Conservation (phyloP, 1,140 invertebrate genomes). For the Drosophila setifemur region DNA sequence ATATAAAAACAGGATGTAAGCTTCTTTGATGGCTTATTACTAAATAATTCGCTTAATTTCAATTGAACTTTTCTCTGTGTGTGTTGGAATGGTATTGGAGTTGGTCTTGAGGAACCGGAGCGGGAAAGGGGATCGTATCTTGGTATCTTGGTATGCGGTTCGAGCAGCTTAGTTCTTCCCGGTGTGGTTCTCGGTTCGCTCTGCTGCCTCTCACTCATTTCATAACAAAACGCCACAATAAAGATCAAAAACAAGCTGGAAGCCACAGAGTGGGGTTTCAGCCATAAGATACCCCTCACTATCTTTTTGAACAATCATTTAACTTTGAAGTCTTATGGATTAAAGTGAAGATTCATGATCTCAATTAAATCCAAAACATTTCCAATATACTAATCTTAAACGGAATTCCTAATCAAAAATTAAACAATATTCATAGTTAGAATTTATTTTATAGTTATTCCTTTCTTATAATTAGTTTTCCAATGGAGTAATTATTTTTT, state of each 20-base stretch:
- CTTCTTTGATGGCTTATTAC: no score
- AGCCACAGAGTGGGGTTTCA: neutral
- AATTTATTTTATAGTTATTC: no score
- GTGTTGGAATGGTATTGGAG: conserved; percentile 16
- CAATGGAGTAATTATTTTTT: no score
- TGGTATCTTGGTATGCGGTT: conserved; percentile 54
- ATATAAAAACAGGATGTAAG: no score
- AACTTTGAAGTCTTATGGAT: no score
- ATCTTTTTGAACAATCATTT: no score
- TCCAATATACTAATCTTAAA: no score
- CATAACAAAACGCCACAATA: conserved; percentile 60
- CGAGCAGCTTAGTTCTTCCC: conserved; percentile 55
- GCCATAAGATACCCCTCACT: neutral
- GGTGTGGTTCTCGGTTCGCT: conserved; percentile 51
- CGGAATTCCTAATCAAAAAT: no score
- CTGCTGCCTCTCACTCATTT: conserved; percentile 59
- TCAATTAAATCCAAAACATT: no score
- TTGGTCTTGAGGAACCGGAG: conserved; percentile 7
- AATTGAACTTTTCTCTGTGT: conserved; percentile 5
- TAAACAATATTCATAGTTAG: no score
- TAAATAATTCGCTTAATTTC: neutral
- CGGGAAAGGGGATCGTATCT: neutral
- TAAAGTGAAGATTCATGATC: no score
- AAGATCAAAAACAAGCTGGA: conserved; percentile 37
- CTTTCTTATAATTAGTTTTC: no score